Percentiles rank a stretch among this genome's conserved stretches.
Evolutionary conservation across 2,797 vertebrate species (phyloP).

Genomic region (Smutsia gigantea): DNA sequence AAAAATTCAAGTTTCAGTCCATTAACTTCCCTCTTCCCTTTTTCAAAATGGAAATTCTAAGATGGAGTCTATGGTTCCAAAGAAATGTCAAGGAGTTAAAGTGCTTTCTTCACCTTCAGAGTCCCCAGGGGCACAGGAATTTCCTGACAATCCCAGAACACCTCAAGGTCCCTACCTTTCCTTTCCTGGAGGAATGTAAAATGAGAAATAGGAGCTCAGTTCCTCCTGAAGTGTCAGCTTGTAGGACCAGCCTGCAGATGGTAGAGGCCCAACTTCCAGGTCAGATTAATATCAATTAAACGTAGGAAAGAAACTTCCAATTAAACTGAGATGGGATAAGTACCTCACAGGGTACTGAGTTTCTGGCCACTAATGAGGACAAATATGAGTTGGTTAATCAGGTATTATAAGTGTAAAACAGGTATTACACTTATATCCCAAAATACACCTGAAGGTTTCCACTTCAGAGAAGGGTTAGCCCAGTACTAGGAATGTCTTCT

Average conservation of each 20-base stretch:
- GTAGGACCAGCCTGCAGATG: neutral
- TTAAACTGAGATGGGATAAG: neutral
- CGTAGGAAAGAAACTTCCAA: neutral
- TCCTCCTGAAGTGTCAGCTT: neutral
- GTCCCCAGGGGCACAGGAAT: neutral
- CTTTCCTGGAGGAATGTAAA: neutral
- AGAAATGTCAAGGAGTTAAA: neutral
- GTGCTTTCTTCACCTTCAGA: neutral
- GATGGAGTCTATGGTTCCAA: neutral
- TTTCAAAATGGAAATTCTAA: neutral
- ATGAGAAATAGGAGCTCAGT: neutral
- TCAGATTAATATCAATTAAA: constrained; percentile 7
- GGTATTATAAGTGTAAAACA: too few relatives aligned
- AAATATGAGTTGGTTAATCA: neutral
- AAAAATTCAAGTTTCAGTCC: neutral
- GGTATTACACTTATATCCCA: too few relatives aligned
- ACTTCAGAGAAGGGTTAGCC: neutral
- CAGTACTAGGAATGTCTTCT: neutral
- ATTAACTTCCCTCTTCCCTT: neutral
- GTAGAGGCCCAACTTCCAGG: neutral
- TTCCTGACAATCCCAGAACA: neutral
- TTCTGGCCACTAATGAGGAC: neutral
- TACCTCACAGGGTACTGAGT: neutral
- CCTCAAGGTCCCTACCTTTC: neutral
- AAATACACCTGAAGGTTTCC: neutral